phyloP scores from a whole-genome alignment of 2,888 invertebrate species.

The Lymantria dispar region DNA sequence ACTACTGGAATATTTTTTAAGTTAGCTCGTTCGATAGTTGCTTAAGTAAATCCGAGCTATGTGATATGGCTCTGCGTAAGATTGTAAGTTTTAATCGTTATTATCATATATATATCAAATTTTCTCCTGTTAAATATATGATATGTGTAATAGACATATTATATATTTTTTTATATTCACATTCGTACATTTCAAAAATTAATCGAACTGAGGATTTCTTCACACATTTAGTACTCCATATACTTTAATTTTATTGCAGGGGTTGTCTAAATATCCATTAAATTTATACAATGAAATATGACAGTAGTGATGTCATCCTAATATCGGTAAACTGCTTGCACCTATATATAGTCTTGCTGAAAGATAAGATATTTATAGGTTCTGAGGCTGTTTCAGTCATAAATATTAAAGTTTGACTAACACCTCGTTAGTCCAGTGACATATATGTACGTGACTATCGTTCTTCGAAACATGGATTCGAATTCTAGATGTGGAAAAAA shows the following conservation, averaged over 20 bases:
- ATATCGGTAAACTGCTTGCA: slow-evolving; percentile 2
- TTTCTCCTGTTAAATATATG: no score
- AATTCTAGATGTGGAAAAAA: no score
- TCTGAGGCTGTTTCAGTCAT: no score
- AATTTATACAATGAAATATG: slow-evolving; percentile 15
- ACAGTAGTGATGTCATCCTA: slow-evolving; percentile 4
- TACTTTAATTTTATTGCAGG: neutral
- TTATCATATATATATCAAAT: no score
- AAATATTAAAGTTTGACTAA: no score
- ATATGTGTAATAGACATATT: neutral
- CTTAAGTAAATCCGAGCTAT: neutral
- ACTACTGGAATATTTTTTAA: slow-evolving; percentile 17
- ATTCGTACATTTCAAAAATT: no score
- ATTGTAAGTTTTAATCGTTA: neutral
- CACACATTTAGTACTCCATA: no score
- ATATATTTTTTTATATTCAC: no score
- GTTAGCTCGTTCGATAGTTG: neutral
- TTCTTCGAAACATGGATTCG: no score
- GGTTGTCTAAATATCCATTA: slow-evolving; percentile 15
- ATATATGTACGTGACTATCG: no score
- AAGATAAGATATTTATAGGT: slow-evolving; percentile 5
- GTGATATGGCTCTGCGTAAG: neutral
- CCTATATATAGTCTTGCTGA: slow-evolving; percentile 2
- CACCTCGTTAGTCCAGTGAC: no score
- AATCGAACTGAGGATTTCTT: no score